A percentile compares a stretch with the other conserved stretches of the same genome.
Evolutionary conservation across 2,797 vertebrate genomes (phyloP).

Genomic region (Rhinophrynus dorsalis): DNA sequence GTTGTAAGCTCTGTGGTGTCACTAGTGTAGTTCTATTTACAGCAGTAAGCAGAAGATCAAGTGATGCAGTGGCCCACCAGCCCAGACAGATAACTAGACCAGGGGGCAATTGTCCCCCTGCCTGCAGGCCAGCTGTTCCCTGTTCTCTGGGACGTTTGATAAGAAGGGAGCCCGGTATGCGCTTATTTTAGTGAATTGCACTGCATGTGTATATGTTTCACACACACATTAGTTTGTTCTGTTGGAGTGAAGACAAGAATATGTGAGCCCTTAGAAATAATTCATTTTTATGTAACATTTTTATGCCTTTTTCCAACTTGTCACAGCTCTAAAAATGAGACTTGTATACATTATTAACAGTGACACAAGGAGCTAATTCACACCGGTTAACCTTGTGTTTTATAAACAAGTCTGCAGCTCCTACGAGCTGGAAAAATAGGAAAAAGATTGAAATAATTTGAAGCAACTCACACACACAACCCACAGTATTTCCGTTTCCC

Average conservation of each 20-base stretch:
- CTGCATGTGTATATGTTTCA: too few relatives aligned
- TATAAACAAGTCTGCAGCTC: conserved; percentile 32
- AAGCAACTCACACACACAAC: conserved; percentile 26
- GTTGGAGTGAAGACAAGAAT: neutral
- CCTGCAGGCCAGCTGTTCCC: too few relatives aligned
- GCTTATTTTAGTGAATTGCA: too few relatives aligned
- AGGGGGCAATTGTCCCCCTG: too few relatives aligned
- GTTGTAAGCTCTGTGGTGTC: too few relatives aligned
- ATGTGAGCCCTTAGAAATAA: neutral
- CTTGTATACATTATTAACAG: neutral
- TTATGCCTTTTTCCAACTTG: neutral
- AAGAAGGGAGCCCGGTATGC: too few relatives aligned
- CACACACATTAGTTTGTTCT: neutral
- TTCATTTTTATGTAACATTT: neutral
- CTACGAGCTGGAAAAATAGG: conserved; percentile 4
- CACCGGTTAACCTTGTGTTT: conserved; percentile 22
- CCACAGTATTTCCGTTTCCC: conserved; percentile 43
- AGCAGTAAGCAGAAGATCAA: too few relatives aligned
- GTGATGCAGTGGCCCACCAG: too few relatives aligned
- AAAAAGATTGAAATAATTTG: conserved; percentile 32
- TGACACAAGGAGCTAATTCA: conserved; percentile 5
- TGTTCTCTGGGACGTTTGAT: too few relatives aligned
- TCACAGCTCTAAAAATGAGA: neutral
- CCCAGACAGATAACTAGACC: too few relatives aligned
- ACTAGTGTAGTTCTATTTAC: too few relatives aligned